Percentiles rank a stretch among this genome's conserved stretches.
These are phyloP conservation scores for Pipra filicauda DNA, from an alignment of 2,113 vertebrate species.

Conservation along the genomic window DNA sequence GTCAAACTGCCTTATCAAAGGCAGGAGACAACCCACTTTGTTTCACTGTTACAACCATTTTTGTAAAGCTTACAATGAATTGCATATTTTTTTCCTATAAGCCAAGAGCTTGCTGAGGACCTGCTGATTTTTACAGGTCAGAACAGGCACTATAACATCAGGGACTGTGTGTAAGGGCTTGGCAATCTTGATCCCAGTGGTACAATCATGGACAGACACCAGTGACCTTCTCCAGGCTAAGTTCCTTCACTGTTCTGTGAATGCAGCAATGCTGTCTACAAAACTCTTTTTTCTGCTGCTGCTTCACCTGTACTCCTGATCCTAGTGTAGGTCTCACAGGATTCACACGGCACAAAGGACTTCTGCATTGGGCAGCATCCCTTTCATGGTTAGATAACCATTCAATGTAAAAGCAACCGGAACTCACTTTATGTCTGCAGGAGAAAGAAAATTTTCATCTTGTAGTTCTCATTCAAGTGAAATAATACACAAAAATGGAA, in stretches of 20 bases:
- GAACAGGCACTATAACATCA: neutral
- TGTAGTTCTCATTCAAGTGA: neutral
- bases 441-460: neutral
- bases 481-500: neutral
- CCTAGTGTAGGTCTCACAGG: neutral
- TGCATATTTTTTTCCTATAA: neutral
- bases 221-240: neutral
- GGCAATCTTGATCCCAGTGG: neutral
- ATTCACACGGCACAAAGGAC: neutral
- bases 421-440: neutral
- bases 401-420: neutral
- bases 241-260: neutral
- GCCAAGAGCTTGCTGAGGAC: neutral
- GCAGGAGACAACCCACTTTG: accelerated
- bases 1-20: neutral
- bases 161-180: neutral
- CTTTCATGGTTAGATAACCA: neutral
- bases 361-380: neutral
- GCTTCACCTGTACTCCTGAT: neutral
- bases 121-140: neutral
- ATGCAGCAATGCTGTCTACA: neutral
- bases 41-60: neutral
- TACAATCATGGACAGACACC: neutral
- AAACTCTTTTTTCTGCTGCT: neutral
- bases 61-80: neutral